A percentile compares a stretch with the other conserved stretches of the same genome.
These are phyloP conservation scores for Caenorhabditis doughertyi DNA, from an alignment of 2,888 invertebrate species.

Conservation along the genomic window DNA sequence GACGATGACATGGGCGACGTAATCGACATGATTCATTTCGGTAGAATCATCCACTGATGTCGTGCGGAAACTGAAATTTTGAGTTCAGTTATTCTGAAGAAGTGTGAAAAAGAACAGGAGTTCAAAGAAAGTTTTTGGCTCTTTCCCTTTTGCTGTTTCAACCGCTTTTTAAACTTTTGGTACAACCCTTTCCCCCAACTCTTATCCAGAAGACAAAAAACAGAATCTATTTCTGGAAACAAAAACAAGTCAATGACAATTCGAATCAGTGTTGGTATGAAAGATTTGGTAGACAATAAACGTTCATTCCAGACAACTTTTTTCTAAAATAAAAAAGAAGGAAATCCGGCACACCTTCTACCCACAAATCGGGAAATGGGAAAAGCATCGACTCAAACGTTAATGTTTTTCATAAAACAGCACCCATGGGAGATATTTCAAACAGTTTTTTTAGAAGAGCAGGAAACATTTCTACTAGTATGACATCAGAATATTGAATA, in stretches of 20 bases:
- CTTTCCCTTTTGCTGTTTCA: no score
- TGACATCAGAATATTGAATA: not conserved
- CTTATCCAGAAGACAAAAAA: not conserved
- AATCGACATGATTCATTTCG: constrained; percentile 77
- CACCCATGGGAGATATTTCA: not conserved
- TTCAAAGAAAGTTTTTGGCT: no score
- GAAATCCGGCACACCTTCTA: constrained; percentile 4
- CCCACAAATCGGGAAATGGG: not conserved
- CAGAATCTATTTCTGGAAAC: not conserved
- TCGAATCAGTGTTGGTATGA: not conserved
- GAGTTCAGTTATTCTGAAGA: no score
- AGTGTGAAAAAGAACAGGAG: no score
- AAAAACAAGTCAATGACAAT: not conserved
- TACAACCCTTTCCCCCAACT: not conserved
- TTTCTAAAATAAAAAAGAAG: not conserved
- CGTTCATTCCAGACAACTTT: not conserved
- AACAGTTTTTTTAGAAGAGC: not conserved
- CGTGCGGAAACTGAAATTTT: constrained; percentile 42
- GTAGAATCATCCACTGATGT: constrained; percentile 48
- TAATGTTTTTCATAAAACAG: not conserved
- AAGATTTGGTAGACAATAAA: not conserved
- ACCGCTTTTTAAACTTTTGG: not conserved
- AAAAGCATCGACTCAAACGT: not conserved
- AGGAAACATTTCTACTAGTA: not conserved
- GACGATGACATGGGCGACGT: constrained; percentile 77